Conservation (phyloP, 64 coral and sea anemone species). For the Stichodactyla mertensii region DNA sequence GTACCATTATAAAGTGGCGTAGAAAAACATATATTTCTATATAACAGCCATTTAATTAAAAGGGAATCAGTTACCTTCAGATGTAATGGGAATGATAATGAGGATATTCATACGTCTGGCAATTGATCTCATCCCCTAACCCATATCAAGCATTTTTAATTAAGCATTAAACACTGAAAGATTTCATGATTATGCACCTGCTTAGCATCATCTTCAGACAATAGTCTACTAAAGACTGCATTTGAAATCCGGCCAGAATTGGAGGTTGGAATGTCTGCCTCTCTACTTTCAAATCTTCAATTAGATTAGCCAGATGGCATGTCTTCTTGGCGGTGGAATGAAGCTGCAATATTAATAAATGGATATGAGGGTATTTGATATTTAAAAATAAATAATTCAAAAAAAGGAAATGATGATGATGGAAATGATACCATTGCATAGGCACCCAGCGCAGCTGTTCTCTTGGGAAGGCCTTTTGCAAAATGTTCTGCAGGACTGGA, state of each 20-base stretch:
- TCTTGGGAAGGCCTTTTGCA: background rate
- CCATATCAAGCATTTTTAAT: too few relatives aligned
- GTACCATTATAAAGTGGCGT: too few relatives aligned
- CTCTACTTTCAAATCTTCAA: background rate
- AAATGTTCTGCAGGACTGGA: background rate
- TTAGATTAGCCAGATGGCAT: background rate
- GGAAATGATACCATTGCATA: background rate
- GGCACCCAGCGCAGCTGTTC: slow-evolving; percentile 5
- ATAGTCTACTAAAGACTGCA: background rate
- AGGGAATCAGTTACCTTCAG: too few relatives aligned
- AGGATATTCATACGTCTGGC: too few relatives aligned
- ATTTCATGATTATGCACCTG: background rate
- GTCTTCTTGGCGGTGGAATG: background rate
- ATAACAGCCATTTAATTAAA: too few relatives aligned
- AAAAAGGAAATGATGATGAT: too few relatives aligned
- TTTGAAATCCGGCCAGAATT: background rate
- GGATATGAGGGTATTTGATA: too few relatives aligned
- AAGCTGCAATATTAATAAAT: background rate
- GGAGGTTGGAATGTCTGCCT: background rate
- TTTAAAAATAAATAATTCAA: too few relatives aligned
- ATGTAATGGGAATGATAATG: too few relatives aligned
- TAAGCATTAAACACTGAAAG: too few relatives aligned
- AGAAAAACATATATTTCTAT: too few relatives aligned
- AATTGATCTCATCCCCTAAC: too few relatives aligned
- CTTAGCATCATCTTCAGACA: background rate